phyloP scores from a whole-genome alignment of 2,797 vertebrate species.

The Ctenochaetus hawaiiensis region DNA sequence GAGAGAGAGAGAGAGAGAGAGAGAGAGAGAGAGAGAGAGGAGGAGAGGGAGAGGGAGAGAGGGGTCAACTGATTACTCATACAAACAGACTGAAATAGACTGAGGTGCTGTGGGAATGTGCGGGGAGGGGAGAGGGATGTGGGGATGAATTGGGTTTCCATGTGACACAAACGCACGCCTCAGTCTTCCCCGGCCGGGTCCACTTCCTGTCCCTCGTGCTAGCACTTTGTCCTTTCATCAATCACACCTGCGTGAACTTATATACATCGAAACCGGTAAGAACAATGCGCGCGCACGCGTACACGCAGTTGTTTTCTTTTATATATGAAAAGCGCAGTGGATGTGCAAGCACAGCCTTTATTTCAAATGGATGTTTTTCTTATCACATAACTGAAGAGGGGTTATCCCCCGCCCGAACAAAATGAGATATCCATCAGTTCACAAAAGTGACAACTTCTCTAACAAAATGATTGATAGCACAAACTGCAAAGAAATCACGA shows the following conservation, averaged over 20 bases:
- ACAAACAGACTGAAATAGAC: slow-evolving; percentile 97
- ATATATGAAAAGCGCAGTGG: neutral
- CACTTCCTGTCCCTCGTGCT: slow-evolving; percentile 87
- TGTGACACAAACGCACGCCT: slow-evolving; percentile 68
- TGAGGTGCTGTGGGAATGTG: slow-evolving; percentile 76
- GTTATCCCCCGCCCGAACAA: slow-evolving; percentile 23
- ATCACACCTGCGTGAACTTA: slow-evolving; percentile 81
- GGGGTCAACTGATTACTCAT: slow-evolving; percentile 94
- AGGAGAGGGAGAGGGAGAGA: slow-evolving; percentile 5
- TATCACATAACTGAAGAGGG: slow-evolving; percentile 20
- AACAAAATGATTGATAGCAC: slow-evolving; percentile 65
- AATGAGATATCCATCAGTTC: slow-evolving; percentile 60
- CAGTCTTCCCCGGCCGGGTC: slow-evolving; percentile 51
- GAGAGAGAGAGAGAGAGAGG: neutral
- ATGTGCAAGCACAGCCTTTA: neutral
- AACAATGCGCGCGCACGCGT: slow-evolving; percentile 55
- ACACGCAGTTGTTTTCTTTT: neutral
- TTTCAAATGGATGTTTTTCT: slow-evolving; percentile 33
- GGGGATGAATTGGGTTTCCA: slow-evolving; percentile 75
- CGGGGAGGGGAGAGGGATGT: slow-evolving; percentile 78
- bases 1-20: neutral
- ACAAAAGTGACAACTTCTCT: slow-evolving; percentile 55
- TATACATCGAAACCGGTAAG: neutral
- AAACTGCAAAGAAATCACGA: slow-evolving; percentile 47
- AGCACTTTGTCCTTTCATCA: slow-evolving; percentile 96